A percentile compares a stretch with the other conserved stretches of the same genome.
phyloP scores from a whole-genome alignment of 2,797 vertebrate genomes.

The Emydoidea blandingii region DNA sequence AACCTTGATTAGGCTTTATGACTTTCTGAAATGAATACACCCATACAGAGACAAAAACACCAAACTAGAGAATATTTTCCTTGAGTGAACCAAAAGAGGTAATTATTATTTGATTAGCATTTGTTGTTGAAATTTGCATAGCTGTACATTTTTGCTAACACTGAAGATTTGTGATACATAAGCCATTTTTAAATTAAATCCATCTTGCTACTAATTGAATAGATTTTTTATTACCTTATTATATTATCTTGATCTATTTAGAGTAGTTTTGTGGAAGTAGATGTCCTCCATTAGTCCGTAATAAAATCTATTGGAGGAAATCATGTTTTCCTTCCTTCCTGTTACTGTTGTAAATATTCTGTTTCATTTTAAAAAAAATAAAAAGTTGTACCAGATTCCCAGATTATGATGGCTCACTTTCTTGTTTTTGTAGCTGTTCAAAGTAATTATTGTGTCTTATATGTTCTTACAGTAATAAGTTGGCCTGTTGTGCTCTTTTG shows the following conservation, averaged over 20 bases:
- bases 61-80: conserved; percentile 53
- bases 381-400: background rate
- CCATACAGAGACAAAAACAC: background rate
- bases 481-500: conserved; percentile 27
- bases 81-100: conserved; percentile 65
- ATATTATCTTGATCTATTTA: conserved; percentile 44
- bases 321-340: conserved; percentile 16
- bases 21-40: conserved; percentile 8
- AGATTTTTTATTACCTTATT: conserved; percentile 33
- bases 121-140: conserved; percentile 48
- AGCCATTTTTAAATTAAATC: conserved; percentile 41
- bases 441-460: conserved; percentile 46
- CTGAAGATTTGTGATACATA: background rate
- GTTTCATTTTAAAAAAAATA: background rate
- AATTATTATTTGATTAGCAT: conserved; percentile 56
- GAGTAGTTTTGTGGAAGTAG: conserved; percentile 19
- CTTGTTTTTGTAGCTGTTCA: conserved; percentile 38
- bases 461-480: conserved; percentile 24
- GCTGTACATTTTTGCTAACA: background rate
- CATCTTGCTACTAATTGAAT: conserved; percentile 34
- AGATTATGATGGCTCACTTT: conserved; percentile 20
- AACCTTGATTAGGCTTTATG: conserved; percentile 69
- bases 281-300: conserved; percentile 7
- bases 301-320: background rate
- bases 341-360: conserved; percentile 34